Evolutionary conservation across 2,888 invertebrate genomes (phyloP), one percentile per base, ranked within the genome.

Genomic region (Beris chalybata): DNA sequence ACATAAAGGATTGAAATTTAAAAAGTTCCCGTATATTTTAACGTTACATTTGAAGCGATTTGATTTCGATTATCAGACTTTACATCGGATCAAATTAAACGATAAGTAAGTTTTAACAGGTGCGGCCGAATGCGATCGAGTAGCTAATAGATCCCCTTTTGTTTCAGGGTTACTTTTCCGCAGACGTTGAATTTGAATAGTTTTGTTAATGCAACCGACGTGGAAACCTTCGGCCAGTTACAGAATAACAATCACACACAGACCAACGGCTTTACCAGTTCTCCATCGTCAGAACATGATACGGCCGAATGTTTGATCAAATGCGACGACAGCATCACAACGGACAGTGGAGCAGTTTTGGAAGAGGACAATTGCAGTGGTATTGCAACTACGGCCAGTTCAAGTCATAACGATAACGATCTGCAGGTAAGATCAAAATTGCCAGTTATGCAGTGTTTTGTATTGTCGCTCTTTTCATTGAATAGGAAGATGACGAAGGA

Each of bases 31-130:
- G 0, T 94, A 95, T 78, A 83, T 95, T 69, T 81, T 95, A 55
- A 93, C 93, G 0, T 82, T 95, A 72, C 94, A 94, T 77, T 82
- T 95, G 74, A 95, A 94, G 77, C 85, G 95, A 68, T 95, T 95
- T 77, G 94, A 93, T 81, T 95, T 93, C 77, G 93, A 95, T 79
- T 92, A 92, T 76, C 86, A 84, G 72, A 91, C 91, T 5, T 87
- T 91, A 84, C 90, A 92, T 76, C 84, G 93, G 71, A 91, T 93
- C 71, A 95, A 95, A 80, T 82, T 95, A 52, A 93, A 93, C 77
- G 93, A 94, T 81, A 90, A 87, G 90, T 90, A 77, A 82, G 85
- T 71, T 64, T 63, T 48, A 32, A 4, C 15, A 12, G 13, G 9
- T 29, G 6, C 4, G n/a, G 13, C 1, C 4, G 30, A 45, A 13